Evolutionary conservation across 2,888 invertebrate species (phyloP), one percentile per base, ranked within the genome.

Genomic region (Polyommatus iphigenia): DNA sequence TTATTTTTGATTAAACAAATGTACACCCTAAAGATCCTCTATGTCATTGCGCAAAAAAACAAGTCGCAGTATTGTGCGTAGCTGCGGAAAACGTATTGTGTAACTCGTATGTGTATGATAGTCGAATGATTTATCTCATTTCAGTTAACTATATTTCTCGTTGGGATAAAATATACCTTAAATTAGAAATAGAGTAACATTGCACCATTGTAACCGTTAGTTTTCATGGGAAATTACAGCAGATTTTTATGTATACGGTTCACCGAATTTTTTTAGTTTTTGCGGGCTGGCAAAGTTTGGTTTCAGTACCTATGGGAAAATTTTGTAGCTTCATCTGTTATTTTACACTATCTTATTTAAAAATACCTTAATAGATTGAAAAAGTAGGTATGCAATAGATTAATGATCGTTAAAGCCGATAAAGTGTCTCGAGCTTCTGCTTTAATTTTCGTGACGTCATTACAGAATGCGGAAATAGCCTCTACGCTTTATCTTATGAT

Each of bases 171-270:
- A 54, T 50, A 24, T 13, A 15, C 18, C 18, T 54, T 50, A 75
- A 73, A 54, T 54, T 73, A 73, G 54, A 75, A 24, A 75, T 75
- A 75, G 54, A 75, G 46, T 73, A 24, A 41, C 20, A 75, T 75
- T 75, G 75, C 75, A 75, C 75, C 75, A 54, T 75, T 75, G 75
- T 54, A 75, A 75, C 75, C 50, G 75, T 54, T 24, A 24, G 20
- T 4, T 3, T 46, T 4, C 20, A 20, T 73, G 46, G 46, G 10
- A 73, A 20, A 73, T 24, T 46, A 46, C 20, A 41, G 24, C 46
- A 46, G 41, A 46, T 46, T 46, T 73, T 46, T 46, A 46, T 46
- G 13, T 3, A 46, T 46, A 46, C 46, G 46, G 46, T 20, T 46
- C 1, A 13, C 20, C n/a, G 10, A 20, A 1, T 7, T 36, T n/a